These are phyloP conservation scores for Polyergus mexicanus DNA, from an alignment of 1,140 invertebrate genomes.

Conservation along the genomic window DNA sequence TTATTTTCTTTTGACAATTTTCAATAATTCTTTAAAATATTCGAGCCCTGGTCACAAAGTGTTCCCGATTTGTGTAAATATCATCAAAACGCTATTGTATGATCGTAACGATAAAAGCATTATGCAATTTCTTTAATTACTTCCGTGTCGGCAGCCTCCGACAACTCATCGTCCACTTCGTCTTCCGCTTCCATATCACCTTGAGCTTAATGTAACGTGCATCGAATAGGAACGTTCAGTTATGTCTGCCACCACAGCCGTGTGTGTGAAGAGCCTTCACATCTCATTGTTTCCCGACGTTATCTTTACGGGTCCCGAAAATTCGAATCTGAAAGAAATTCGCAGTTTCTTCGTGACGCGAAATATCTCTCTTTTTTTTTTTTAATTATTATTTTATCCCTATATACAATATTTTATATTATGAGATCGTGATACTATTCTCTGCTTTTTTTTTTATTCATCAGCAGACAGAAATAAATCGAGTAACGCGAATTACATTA, in stretches of 20 bases:
- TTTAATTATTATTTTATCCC: not conserved
- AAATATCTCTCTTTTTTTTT: not conserved
- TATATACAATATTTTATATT: not conserved
- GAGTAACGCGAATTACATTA: not conserved
- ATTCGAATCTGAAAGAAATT: slow-evolving; percentile 60
- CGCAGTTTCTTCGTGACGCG: slow-evolving; percentile 4
- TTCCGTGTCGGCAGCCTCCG: slow-evolving; percentile 79
- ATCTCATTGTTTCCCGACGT: slow-evolving; percentile 52
- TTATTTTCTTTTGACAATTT: not conserved
- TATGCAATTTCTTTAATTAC: slow-evolving; percentile 67
- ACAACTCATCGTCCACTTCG: slow-evolving; percentile 83
- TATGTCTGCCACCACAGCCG: slow-evolving; percentile 21
- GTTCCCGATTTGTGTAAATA: not conserved
- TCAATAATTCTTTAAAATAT: not conserved
- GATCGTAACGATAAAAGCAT: slow-evolving; percentile 18
- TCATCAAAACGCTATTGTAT: not conserved
- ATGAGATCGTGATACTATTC: not conserved
- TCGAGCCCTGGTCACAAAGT: not conserved
- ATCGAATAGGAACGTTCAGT: slow-evolving; percentile 58
- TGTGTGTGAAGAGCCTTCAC: slow-evolving; percentile 52
- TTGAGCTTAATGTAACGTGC: slow-evolving; percentile 71
- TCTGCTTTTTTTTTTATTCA: not conserved
- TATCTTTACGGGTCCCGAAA: slow-evolving; percentile 11
- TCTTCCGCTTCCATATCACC: slow-evolving; percentile 85
- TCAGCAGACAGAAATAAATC: not conserved